Evolutionary conservation across 92 coral and sea anemone genomes (phyloP).

Genomic region (Heteractis magnifica): DNA sequence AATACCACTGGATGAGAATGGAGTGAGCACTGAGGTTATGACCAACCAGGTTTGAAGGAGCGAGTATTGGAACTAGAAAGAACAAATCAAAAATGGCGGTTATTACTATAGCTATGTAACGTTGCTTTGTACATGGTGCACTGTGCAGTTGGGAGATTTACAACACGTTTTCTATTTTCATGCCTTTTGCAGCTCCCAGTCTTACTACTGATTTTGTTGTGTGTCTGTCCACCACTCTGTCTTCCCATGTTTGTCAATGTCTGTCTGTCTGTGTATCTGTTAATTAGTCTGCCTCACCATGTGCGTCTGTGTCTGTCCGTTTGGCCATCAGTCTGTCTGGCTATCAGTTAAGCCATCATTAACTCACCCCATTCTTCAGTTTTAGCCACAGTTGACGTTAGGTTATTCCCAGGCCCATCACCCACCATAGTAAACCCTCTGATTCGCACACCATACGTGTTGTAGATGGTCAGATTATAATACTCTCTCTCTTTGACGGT

Average conservation of each 20-base stretch:
- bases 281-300: neutral
- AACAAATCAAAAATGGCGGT: too few relatives aligned
- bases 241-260: too few relatives aligned
- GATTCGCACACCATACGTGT: conserved; percentile 49
- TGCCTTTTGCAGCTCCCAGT: too few relatives aligned
- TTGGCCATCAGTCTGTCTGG: neutral
- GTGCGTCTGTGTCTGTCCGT: neutral
- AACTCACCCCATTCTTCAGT: conserved; percentile 70
- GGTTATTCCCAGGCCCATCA: conserved; percentile 26
- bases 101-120: too few relatives aligned
- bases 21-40: conserved; percentile 28
- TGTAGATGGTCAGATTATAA: conserved; percentile 35
- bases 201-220: neutral
- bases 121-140: too few relatives aligned
- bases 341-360: neutral
- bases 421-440: conserved; percentile 44
- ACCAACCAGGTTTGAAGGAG: conserved; percentile 48
- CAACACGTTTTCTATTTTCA: too few relatives aligned
- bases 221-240: neutral
- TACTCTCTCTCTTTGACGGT: conserved; percentile 7
- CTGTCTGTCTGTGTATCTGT: neutral
- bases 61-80: conserved; percentile 53
- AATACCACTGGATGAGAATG: conserved; percentile 53
- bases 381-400: conserved; percentile 14
- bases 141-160: too few relatives aligned